Evolutionary conservation across 2,113 vertebrate species (phyloP).

Genomic region (Datnioides undecimradiatus): DNA sequence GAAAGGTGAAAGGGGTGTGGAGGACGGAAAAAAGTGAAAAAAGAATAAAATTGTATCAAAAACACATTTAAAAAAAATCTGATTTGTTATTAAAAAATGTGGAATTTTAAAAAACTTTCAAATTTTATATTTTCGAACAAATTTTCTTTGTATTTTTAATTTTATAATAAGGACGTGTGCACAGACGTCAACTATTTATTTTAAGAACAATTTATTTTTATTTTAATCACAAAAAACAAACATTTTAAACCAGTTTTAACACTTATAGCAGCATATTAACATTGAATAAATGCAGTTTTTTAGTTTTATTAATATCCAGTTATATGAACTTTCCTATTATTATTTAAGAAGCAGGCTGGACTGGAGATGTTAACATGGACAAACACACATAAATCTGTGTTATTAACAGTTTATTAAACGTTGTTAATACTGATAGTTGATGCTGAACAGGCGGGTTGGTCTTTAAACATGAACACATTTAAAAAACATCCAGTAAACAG

Average conservation of each 20-base stretch:
- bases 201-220: not conserved
- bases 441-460: not conserved
- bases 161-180: not conserved
- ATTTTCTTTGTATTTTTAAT: not conserved
- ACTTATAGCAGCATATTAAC: too few relatives aligned
- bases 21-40: not conserved
- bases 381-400: not conserved
- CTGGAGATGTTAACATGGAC: not conserved
- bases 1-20: not conserved
- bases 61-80: too few relatives aligned
- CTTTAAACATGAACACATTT: too few relatives aligned
- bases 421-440: not conserved
- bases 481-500: too few relatives aligned
- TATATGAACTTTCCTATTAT: too few relatives aligned
- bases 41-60: not conserved
- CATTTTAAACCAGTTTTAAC: not conserved
- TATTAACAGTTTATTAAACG: not conserved
- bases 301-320: too few relatives aligned
- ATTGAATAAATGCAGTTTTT: too few relatives aligned
- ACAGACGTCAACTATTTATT: too few relatives aligned
- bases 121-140: too few relatives aligned
- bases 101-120: too few relatives aligned
- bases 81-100: too few relatives aligned
- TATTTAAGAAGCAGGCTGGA: not conserved
- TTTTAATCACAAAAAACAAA: too few relatives aligned